These are phyloP conservation scores for Tokudaia tokunoshimensis DNA, from an alignment of 2,797 vertebrate species.

Conservation along the genomic window DNA sequence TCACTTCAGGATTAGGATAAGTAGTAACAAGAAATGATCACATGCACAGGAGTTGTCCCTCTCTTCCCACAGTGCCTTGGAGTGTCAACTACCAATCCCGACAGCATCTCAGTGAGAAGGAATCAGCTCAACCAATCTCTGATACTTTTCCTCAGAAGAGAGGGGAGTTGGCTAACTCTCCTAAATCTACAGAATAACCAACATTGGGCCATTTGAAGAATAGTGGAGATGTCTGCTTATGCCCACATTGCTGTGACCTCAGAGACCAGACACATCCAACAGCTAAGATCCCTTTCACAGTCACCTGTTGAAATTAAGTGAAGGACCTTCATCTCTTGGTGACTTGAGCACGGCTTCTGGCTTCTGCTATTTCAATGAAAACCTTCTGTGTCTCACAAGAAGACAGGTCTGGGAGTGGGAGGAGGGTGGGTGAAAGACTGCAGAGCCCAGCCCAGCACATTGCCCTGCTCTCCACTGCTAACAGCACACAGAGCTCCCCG, in stretches of 20 bases:
- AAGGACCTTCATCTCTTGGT: slow-evolving; percentile 83
- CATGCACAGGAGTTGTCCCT: background rate
- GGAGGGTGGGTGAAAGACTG: slow-evolving; percentile 71
- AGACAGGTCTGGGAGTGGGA: slow-evolving; percentile 70
- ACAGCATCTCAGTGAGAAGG: background rate
- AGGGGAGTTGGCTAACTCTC: background rate
- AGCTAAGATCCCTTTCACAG: slow-evolving; percentile 82
- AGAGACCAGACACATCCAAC: slow-evolving; percentile 75
- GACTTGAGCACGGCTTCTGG: slow-evolving; percentile 85
- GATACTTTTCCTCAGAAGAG: background rate
- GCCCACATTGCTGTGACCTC: no score
- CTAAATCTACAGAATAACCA: background rate
- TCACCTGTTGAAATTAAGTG: slow-evolving; percentile 86
- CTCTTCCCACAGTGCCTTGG: background rate
- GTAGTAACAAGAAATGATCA: background rate
- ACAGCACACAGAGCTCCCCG: slow-evolving; percentile 85
- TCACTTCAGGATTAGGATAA: slow-evolving; percentile 49
- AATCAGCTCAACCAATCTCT: background rate
- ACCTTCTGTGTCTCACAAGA: slow-evolving; percentile 80
- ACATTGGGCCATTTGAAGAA: background rate
- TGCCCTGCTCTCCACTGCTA: slow-evolving; percentile 13
- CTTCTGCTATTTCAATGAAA: slow-evolving; percentile 87
- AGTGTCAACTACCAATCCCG: background rate
- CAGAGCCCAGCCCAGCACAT: slow-evolving; percentile 75
- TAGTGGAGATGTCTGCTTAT: background rate